Evolutionary conservation across 2,113 vertebrate genomes (phyloP).

Genomic region (Halcyon senegalensis): DNA sequence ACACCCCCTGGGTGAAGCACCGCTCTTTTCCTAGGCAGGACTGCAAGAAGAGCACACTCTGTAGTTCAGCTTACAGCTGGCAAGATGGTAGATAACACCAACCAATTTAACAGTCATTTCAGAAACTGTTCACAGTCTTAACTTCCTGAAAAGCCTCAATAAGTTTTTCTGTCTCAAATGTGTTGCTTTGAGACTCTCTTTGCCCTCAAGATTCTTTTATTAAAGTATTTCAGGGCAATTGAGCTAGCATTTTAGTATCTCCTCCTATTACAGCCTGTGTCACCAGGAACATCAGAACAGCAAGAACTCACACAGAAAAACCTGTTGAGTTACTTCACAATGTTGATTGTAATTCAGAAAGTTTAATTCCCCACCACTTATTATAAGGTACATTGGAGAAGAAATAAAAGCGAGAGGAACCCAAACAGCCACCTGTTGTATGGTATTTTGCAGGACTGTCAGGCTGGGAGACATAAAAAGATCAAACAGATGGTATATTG

Average conservation of each 20-base stretch:
- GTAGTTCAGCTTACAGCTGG: background rate
- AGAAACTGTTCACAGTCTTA: background rate
- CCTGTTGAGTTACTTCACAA: background rate
- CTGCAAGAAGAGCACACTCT: background rate
- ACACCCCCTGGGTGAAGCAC: background rate
- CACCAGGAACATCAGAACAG: background rate
- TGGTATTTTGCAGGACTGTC: background rate
- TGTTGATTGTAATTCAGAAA: background rate
- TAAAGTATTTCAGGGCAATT: background rate
- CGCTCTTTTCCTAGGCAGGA: background rate
- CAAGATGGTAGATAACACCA: conserved; percentile 18
- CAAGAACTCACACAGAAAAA: background rate
- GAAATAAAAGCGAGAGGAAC: background rate
- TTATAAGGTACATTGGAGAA: background rate
- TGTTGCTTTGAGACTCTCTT: background rate
- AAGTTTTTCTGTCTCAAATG: background rate
- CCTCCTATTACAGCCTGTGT: background rate
- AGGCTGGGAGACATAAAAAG: background rate
- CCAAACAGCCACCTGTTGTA: background rate
- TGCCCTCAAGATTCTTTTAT: background rate
- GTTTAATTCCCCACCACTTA: background rate
- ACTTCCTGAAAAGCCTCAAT: conserved; percentile 8
- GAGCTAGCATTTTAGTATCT: background rate
- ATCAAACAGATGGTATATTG: background rate
- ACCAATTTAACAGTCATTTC: conserved; percentile 18